Base-by-base conservation (phyloP, 1,140 invertebrate species). In the Pentalonia nigronervosa region DNA sequence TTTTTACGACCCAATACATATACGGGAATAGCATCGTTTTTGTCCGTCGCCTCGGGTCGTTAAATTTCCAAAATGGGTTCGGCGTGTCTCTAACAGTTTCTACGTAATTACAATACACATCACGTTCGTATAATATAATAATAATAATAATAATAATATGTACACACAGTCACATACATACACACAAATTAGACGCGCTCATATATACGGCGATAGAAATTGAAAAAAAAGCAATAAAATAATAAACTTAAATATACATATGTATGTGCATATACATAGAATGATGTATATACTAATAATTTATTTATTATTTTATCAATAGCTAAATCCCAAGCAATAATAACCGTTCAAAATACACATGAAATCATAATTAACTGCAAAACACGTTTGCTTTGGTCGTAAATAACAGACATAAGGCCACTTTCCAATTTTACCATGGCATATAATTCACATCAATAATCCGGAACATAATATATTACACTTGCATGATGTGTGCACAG, bases 41-140 rank as follows among this genome's bases (percentile, higher is more conserved):
- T 56, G n/a, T 83, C 30, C 76, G 76, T 93, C 48, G 91, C 91
- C 91, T 81, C n/a, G 20, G 48, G 91, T 86, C 91, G 91, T 93
- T 93, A 93, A 93, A 93, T 84, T 50, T 84, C 81, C 34, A 93
- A 91, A 93, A 93, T 93, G 81, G 91, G 91, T 93, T 93, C 81
- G 67, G 48, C 81, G 47, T 34, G 76, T 93, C 53, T n/a, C 50
- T 89, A 50, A 53, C 81, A 84, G n/a, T 56, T 50, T 84, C 34
- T 83, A 86, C 50, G 23, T 93, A 86, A 93, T 93, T 93, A 86
- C 53, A 83, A 93, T 81, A 25, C 45, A 34, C 45, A 48, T 76
- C 67, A 92, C 45, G 25, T 30, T 90, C 34, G 36, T 88, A 25
- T 89, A 86, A 89, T 89, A 50, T 45, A 2, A 41, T 41, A 41